These are phyloP conservation scores for Amiota communis DNA, from an alignment of 2,888 invertebrate genomes.

Conservation along the genomic window DNA sequence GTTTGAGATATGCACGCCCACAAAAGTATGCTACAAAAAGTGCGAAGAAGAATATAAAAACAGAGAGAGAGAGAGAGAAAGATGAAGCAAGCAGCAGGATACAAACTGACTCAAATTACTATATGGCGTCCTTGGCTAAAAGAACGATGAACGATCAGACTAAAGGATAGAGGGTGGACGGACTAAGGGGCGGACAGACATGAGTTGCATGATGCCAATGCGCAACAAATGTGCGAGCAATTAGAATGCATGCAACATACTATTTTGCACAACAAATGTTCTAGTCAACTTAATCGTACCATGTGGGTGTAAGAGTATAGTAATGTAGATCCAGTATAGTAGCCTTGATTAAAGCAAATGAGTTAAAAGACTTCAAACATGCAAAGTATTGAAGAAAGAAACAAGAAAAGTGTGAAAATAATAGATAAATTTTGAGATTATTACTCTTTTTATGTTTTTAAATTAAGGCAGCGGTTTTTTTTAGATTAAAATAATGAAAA, in stretches of 20 bases:
- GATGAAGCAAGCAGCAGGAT: neutral
- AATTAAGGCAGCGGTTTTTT: too few species aligned
- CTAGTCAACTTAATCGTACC: neutral
- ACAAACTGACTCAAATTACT: neutral
- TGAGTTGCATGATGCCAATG: slow-evolving; percentile 19
- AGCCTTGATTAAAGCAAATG: slow-evolving; percentile 7
- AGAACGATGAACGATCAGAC: neutral
- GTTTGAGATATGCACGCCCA: neutral
- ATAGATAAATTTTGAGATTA: neutral
- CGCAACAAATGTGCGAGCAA: slow-evolving; percentile 26
- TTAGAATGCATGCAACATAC: slow-evolving; percentile 26
- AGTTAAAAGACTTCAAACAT: slow-evolving; percentile 11
- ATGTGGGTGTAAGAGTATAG: neutral
- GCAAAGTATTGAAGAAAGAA: neutral
- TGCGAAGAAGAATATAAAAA: neutral
- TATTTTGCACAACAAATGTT: slow-evolving; percentile 14
- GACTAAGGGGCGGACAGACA: slow-evolving; percentile 7
- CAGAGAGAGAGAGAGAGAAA: neutral
- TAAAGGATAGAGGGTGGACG: neutral
- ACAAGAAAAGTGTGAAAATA: slow-evolving; percentile 16
- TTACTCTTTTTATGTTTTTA: too few species aligned
- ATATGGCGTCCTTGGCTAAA: neutral
- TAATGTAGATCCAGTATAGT: neutral
- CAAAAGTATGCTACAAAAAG: slow-evolving; percentile 2
- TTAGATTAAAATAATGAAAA: too few species aligned